Conservation (phyloP, 2,888 invertebrate genomes). For the Polia nebulosa region DNA sequence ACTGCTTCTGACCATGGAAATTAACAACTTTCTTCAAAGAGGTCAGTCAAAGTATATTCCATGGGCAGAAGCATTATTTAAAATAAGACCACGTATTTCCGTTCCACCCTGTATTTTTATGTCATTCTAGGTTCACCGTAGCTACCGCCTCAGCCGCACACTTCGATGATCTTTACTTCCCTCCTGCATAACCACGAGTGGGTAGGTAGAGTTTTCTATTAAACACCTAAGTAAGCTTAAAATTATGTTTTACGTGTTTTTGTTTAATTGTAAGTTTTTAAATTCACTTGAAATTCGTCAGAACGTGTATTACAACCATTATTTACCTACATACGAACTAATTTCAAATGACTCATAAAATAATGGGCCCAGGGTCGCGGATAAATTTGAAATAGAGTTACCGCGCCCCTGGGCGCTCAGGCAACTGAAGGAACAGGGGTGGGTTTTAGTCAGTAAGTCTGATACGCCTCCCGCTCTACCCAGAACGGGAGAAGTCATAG, state of each 20-base stretch:
- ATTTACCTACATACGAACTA: not conserved
- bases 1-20: no score
- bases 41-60: no score
- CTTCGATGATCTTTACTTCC: constrained; percentile 3
- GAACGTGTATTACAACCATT: not conserved
- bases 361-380: not conserved
- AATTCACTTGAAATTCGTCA: not conserved
- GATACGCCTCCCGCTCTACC: no score
- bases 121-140: not conserved
- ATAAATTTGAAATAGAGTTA: no score
- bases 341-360: not conserved
- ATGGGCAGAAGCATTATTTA: no score
- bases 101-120: no score
- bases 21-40: no score
- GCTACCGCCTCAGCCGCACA: not conserved
- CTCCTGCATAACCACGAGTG: not conserved
- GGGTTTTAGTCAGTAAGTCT: no score
- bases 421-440: no score
- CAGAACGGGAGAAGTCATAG: no score
- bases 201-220: not conserved
- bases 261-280: not conserved
- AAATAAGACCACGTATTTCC: no score
- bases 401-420: no score
- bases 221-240: not conserved
- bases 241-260: not conserved